phyloP scores from a whole-genome alignment of 2,888 invertebrate genomes.

The Lysandra coridon region DNA sequence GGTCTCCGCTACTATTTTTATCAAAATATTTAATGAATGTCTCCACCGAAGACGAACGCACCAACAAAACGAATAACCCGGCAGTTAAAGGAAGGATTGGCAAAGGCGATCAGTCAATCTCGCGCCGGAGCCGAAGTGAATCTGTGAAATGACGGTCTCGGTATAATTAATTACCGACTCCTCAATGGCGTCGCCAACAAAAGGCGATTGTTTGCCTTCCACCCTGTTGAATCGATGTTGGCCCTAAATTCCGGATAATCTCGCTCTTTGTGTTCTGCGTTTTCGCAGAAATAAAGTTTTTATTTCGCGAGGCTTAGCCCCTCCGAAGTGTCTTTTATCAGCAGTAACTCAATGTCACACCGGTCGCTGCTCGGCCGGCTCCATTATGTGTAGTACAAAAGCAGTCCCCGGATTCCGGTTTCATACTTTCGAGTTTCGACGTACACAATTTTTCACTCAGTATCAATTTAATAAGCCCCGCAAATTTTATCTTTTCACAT shows the following conservation, averaged over 20 bases:
- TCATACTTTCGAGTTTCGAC: not conserved
- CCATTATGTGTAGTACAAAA: slow-evolving; percentile 29
- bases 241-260: slow-evolving; percentile 73
- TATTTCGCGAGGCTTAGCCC: slow-evolving; percentile 63
- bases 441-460: slow-evolving; percentile 2
- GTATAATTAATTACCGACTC: slow-evolving; percentile 73
- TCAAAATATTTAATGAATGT: not conserved
- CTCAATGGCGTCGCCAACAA: slow-evolving; percentile 69
- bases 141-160: slow-evolving; percentile 41
- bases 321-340: slow-evolving; percentile 38
- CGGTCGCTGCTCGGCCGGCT: slow-evolving; percentile 16
- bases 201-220: slow-evolving; percentile 72
- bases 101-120: slow-evolving; percentile 32
- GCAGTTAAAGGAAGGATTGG: slow-evolving; percentile 32
- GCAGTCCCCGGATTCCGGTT: not conserved
- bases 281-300: slow-evolving; percentile 73
- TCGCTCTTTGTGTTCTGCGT: slow-evolving; percentile 66
- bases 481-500: not conserved
- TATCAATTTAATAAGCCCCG: not conserved
- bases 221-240: slow-evolving; percentile 65
- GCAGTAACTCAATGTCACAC: slow-evolving; percentile 39
- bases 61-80: slow-evolving; percentile 35
- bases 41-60: slow-evolving; percentile 4
- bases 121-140: slow-evolving; percentile 37
- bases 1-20: not conserved